phyloP scores from a whole-genome alignment of 2,797 vertebrate species.

The Taenioides sp. region DNA sequence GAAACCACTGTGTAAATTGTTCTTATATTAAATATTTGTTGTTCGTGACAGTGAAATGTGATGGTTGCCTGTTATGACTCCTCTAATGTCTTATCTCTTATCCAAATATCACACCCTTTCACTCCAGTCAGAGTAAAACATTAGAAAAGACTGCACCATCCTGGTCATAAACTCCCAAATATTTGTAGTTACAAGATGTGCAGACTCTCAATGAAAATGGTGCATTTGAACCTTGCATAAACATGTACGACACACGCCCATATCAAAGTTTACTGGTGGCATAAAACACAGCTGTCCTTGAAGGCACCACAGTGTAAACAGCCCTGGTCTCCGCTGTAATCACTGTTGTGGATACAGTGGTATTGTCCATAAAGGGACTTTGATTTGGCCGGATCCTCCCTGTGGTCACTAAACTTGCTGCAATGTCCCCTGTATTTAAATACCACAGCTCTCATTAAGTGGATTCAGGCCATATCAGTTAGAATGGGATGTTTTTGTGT shows the following conservation, averaged over 20 bases:
- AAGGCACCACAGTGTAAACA: constrained; percentile 42
- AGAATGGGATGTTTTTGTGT: constrained; percentile 35
- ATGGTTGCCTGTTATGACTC: neutral
- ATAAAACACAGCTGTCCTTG: constrained; percentile 40
- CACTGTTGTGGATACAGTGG: constrained; percentile 59
- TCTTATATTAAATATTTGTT: no score
- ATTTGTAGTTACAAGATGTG: neutral
- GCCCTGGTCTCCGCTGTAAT: constrained; percentile 60
- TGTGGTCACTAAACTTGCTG: constrained; percentile 57
- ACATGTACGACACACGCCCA: constrained; percentile 26
- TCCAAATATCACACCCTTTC: neutral
- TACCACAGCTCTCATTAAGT: constrained; percentile 64
- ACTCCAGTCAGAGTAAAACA: neutral
- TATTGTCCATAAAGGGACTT: constrained; percentile 52
- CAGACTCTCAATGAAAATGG: constrained; percentile 37
- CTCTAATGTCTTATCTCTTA: neutral
- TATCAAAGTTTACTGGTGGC: constrained; percentile 49
- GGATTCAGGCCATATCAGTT: constrained; percentile 51
- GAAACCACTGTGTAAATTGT: no score
- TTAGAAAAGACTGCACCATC: neutral
- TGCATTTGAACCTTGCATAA: constrained; percentile 23
- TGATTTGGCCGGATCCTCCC: constrained; percentile 69
- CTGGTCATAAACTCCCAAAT: neutral
- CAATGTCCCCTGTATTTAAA: constrained; percentile 61
- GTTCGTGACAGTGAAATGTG: neutral